These are phyloP conservation scores for Phaethornis superciliosus DNA, from an alignment of 2,113 vertebrate genomes.

Conservation along the genomic window DNA sequence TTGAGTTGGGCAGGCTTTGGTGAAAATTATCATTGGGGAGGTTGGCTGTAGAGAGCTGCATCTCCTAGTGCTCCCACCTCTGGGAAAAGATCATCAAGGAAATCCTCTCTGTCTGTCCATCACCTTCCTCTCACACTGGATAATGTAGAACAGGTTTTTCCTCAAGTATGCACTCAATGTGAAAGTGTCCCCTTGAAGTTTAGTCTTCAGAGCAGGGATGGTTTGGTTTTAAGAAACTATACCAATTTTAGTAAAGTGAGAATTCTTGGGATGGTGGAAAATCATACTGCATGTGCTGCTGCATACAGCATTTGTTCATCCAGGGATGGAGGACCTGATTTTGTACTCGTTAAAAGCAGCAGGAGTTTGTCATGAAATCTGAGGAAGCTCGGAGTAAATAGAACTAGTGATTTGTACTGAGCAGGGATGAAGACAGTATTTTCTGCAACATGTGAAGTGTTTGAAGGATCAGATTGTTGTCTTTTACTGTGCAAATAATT, in stretches of 20 bases:
- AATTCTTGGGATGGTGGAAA: neutral
- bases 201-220: neutral
- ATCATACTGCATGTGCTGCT: fast-evolving
- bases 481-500: neutral
- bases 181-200: neutral
- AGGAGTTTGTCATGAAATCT: neutral
- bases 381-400: neutral
- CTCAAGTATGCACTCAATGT: fast-evolving
- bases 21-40: neutral
- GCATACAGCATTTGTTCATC: neutral
- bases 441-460: neutral
- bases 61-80: neutral
- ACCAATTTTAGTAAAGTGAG: neutral
- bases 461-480: neutral
- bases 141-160: neutral
- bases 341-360: neutral
- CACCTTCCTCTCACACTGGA: neutral
- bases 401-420: neutral
- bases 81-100: neutral
- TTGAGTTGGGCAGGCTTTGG: neutral
- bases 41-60: neutral
- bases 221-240: neutral
- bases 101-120: neutral
- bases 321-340: neutral
- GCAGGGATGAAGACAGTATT: neutral